phyloP scores from a whole-genome alignment of 2,888 invertebrate genomes.

The Petrolisthes manimaculis region DNA sequence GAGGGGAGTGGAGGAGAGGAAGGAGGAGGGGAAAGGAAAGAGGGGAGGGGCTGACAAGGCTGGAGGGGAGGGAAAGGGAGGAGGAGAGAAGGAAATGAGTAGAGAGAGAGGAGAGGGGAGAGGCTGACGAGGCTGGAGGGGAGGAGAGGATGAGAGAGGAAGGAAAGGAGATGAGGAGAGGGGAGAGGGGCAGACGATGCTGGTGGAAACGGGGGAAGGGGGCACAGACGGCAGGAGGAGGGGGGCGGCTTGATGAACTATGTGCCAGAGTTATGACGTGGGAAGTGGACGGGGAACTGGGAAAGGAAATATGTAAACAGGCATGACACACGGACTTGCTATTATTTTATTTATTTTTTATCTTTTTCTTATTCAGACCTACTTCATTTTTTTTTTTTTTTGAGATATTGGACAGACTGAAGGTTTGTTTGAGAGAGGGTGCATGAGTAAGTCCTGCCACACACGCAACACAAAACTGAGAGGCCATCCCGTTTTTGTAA shows the following conservation, averaged over 20 bases:
- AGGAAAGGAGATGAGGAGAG: not conserved
- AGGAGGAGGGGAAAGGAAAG: not conserved
- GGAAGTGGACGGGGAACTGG: no score
- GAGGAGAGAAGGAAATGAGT: not conserved
- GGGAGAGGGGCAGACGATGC: not conserved
- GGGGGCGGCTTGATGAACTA: not conserved
- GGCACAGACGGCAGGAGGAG: not conserved
- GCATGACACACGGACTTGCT: no score
- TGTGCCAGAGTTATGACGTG: not conserved
- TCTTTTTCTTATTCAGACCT: no score
- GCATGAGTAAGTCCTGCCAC: no score
- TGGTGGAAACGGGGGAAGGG: not conserved
- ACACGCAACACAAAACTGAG: no score
- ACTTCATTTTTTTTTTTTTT: no score
- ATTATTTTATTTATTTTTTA: no score
- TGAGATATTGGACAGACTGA: no score
- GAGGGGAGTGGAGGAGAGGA: not conserved
- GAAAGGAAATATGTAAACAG: no score
- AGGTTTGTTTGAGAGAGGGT: no score
- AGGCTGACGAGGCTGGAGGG: not conserved
- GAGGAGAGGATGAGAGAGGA: not conserved
- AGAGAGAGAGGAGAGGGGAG: not conserved
- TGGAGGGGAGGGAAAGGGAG: not conserved
- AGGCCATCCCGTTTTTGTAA: not conserved
- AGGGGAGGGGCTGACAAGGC: not conserved